Conservation (phyloP, 1,140 invertebrate genomes). For the Phocides pigmalion region DNA sequence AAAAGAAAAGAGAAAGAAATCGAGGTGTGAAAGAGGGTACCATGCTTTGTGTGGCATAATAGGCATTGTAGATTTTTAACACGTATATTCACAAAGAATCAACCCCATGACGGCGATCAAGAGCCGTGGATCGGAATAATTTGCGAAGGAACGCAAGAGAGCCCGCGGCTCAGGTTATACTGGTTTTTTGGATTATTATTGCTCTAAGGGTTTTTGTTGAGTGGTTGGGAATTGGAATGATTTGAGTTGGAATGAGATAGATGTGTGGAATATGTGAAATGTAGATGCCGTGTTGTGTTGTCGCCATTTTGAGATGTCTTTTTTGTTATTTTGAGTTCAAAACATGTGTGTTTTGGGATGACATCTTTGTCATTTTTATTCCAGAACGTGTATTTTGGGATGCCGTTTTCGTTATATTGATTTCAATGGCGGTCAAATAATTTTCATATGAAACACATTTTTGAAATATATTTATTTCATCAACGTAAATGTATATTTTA, state of each 20-base stretch:
- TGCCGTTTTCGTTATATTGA: too few species aligned
- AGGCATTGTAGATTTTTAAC: constrained; percentile 44
- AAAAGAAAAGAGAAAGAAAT: constrained; percentile 10
- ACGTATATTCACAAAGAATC: constrained; percentile 34
- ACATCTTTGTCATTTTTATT: too few species aligned
- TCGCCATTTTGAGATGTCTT: background rate
- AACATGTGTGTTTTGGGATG: too few species aligned
- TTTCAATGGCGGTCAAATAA: too few species aligned
- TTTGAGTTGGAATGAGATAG: constrained; percentile 14
- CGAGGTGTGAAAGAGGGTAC: constrained; percentile 49
- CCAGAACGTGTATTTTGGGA: too few species aligned
- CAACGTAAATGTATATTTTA: too few species aligned
- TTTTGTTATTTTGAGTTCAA: background rate
- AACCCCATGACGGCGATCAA: background rate
- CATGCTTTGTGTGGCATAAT: constrained; percentile 43
- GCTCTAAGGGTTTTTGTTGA: constrained; percentile 16
- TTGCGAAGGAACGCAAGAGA: constrained; percentile 19
- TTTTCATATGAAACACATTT: too few species aligned
- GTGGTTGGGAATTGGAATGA: constrained; percentile 31
- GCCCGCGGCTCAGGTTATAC: constrained; percentile 16
- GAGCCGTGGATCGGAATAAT: constrained; percentile 34
- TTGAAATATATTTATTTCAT: too few species aligned
- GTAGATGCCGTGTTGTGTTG: background rate
- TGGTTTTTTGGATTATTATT: constrained; percentile 27
- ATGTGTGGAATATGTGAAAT: background rate